Conservation (phyloP, 2,888 invertebrate genomes). For the Uloborus plumipes region DNA sequence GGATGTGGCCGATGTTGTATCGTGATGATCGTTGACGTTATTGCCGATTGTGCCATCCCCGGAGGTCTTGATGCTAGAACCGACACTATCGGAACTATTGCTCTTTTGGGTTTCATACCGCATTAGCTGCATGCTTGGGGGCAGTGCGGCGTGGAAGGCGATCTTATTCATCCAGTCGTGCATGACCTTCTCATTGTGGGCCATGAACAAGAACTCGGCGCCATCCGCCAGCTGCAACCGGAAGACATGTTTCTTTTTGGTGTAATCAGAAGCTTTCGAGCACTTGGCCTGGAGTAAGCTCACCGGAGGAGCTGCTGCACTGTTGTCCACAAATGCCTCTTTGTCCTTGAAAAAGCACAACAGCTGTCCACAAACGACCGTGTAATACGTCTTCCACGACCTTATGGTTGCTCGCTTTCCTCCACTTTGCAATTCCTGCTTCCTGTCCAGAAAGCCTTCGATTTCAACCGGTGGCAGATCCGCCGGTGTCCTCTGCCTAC, state of each 20-base stretch:
- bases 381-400: constrained; percentile 95
- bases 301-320: constrained; percentile 89
- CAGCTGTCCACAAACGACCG: constrained; percentile 95
- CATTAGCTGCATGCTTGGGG: constrained; percentile 88
- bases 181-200: constrained; percentile 81
- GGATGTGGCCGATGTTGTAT: constrained; percentile 58
- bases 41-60: constrained; percentile 37
- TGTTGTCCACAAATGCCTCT: constrained; percentile 87
- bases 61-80: constrained; percentile 44
- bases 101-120: constrained; percentile 78
- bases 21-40: constrained; percentile 32
- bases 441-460: constrained; percentile 90
- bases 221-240: constrained; percentile 89
- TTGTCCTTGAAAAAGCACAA: constrained; percentile 98
- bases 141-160: constrained; percentile 90
- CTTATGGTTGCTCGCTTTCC: constrained; percentile 94
- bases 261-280: constrained; percentile 91
- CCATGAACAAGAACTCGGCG: constrained; percentile 91
- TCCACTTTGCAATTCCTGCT: constrained; percentile 93
- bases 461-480: constrained; percentile 89
- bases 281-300: constrained; percentile 82
- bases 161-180: constrained; percentile 93
- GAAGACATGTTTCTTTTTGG: constrained; percentile 94
- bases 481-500: constrained; percentile 67
- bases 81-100: constrained; percentile 52